Percentiles rank a stretch among this genome's conserved stretches.
These are phyloP conservation scores for Lasioglossum zephyrum DNA, from an alignment of 2,888 invertebrate species.

Conservation along the genomic window DNA sequence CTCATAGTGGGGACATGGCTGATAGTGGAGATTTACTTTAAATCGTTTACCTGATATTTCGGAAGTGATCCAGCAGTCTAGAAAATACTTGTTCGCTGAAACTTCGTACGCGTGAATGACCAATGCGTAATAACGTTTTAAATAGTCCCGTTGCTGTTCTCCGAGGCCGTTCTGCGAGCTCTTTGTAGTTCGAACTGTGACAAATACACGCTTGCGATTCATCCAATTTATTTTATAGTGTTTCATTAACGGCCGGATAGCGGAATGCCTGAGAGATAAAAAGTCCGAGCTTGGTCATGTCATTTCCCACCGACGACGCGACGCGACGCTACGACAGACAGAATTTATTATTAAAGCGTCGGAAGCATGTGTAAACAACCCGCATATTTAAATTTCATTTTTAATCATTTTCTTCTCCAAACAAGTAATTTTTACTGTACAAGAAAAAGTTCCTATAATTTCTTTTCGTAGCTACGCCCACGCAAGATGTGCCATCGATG, in stretches of 20 bases:
- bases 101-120: constrained; percentile 21
- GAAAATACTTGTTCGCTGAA: neutral
- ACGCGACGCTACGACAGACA: neutral
- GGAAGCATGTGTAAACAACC: no score
- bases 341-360: neutral
- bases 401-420: no score
- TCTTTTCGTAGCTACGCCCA: no score
- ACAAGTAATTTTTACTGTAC: no score
- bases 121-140: constrained; percentile 43
- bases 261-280: neutral
- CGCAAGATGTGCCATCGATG: no score
- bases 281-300: neutral
- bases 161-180: constrained; percentile 12
- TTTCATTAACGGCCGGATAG: neutral
- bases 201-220: constrained; percentile 28
- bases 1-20: no score
- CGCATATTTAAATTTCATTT: no score
- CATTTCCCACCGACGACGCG: neutral
- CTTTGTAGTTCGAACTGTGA: constrained; percentile 19
- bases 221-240: neutral
- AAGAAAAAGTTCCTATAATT: no score
- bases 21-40: no score
- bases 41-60: neutral
- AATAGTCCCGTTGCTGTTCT: constrained; percentile 28
- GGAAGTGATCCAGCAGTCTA: neutral